phyloP scores from a whole-genome alignment of 2,113 vertebrate genomes.

The Pollachius pollachius region DNA sequence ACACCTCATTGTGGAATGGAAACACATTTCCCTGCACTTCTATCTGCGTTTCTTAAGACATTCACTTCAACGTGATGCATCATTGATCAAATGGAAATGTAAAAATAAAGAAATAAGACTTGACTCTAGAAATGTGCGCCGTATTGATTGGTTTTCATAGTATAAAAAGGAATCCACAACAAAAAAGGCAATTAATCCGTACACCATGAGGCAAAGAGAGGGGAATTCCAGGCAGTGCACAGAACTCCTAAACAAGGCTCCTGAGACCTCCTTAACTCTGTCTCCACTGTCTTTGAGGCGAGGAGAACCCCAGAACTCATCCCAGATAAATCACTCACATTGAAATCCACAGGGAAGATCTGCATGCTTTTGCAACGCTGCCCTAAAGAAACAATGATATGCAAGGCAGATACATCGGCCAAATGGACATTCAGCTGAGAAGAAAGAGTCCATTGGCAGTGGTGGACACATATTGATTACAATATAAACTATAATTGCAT shows the following conservation, averaged over 20 bases:
- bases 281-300: slow-evolving; percentile 52
- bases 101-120: background rate
- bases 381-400: background rate
- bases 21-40: background rate
- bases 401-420: too few relatives aligned
- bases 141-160: slow-evolving; percentile 40
- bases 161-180: slow-evolving; percentile 37
- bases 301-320: slow-evolving; percentile 29
- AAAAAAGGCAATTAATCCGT: slow-evolving; percentile 14
- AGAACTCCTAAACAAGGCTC: slow-evolving; percentile 71
- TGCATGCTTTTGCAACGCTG: background rate
- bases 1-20: slow-evolving; percentile 20
- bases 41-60: background rate
- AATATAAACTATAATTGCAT: slow-evolving; percentile 31
- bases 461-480: too few relatives aligned
- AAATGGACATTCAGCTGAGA: too few relatives aligned
- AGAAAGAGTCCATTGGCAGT: too few relatives aligned
- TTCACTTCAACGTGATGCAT: background rate
- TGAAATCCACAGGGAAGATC: slow-evolving; percentile 30
- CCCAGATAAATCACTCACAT: slow-evolving; percentile 54
- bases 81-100: background rate
- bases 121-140: slow-evolving; percentile 23
- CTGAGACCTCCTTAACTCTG: slow-evolving; percentile 60
- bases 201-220: slow-evolving; percentile 34
- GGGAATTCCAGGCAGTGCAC: slow-evolving; percentile 32